phyloP scores from a whole-genome alignment of 2,113 vertebrate species.

The Columba janthina region DNA sequence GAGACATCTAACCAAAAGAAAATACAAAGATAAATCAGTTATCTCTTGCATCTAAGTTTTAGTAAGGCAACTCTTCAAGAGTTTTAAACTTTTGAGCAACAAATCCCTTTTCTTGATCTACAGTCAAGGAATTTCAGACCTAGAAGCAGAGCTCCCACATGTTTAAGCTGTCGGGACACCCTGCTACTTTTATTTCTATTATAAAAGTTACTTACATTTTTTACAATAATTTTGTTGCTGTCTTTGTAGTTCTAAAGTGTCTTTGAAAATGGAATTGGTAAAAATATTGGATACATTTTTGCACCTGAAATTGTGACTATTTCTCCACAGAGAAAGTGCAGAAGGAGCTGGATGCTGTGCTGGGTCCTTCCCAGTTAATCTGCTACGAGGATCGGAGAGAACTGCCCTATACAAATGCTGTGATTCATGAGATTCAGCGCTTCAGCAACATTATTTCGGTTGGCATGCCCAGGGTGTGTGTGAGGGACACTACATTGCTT shows the following conservation, averaged over 20 bases:
- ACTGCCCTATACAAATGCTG: constrained; percentile 56
- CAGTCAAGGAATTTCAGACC: not conserved
- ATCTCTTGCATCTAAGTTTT: not conserved
- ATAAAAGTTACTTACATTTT: not conserved
- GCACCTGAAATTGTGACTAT: not conserved
- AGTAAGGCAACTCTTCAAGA: not conserved
- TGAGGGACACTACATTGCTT: constrained; percentile 18
- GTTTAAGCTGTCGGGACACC: not conserved
- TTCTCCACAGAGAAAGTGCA: constrained; percentile 63
- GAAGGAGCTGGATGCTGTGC: constrained; percentile 55
- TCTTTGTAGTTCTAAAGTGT: not conserved
- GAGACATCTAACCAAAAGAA: not conserved
- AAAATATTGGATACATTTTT: not conserved
- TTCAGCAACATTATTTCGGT: constrained; percentile 46
- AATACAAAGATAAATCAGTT: not conserved
- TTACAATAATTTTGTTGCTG: not conserved
- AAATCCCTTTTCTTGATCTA: not conserved
- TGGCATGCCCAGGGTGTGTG: constrained; percentile 48
- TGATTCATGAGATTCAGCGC: constrained; percentile 58
- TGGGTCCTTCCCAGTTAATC: constrained; percentile 21
- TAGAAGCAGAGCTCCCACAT: not conserved
- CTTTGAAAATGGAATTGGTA: not conserved
- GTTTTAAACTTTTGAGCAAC: not conserved
- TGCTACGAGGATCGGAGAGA: constrained; percentile 36
- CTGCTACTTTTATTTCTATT: not conserved